Base-by-base conservation (phyloP, 2,888 invertebrate genomes). In the Agriopis marginaria region DNA sequence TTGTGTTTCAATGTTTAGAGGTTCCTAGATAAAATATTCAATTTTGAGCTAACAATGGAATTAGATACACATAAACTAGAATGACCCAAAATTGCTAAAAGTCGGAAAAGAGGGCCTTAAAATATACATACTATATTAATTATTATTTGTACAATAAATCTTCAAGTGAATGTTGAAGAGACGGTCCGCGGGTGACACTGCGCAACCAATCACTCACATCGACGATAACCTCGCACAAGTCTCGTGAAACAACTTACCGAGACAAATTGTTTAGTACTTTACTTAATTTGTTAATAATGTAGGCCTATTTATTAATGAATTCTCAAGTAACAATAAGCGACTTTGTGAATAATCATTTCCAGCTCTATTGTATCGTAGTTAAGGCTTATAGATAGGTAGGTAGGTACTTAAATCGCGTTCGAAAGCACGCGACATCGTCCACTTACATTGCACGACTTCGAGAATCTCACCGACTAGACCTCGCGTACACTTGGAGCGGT, bases 291-390 rank as follows among this genome's bases (percentile, higher is more conserved):
- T 49, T 54, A 14, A 42, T 42, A 53, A 50, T 58, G 8, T 49
- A 56, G 32, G 23, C 54, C n/a, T 62, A 45, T 17, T 58, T 66
- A 23, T 42, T 50, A 11, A 45, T 44, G 44, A 40, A 55, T 55
- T n/a, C n/a, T 60, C 49, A 14, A 39, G 9, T 60, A 60, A n/a
- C 39, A 7, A 6, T 60, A 40, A 49, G 39, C 7, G 11, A 47
- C 32, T 44, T 39, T 59, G 53, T 68, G 50, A 58, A 63, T 68
- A 55, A 56, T 63, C 51, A 62, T 51, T 68, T 39, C 11, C 45
- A 58, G 45, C 40, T 32, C 32, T 63, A 53, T 40, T 51, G 10
- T 40, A 49, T 61, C 12, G 51, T 58, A 40, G 23, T 17, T 63
- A 45, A 58, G 23, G 14, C 7, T 32, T 17, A 59, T 44, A 56